Evolutionary conservation across 2,797 vertebrate species (phyloP).

Genomic region (Phoeniculus purpureus): DNA sequence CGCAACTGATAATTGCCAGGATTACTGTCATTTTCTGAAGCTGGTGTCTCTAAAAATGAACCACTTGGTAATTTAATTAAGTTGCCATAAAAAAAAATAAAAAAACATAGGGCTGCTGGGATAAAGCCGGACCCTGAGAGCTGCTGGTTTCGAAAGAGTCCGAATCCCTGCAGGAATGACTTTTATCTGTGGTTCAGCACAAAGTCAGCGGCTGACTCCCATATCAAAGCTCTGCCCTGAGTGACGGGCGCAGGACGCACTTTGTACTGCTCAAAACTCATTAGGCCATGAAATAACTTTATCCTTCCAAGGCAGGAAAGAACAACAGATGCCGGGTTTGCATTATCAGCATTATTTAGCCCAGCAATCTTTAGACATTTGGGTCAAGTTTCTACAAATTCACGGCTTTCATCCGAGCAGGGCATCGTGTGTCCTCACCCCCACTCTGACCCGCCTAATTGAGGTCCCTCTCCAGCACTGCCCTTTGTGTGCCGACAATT

Average conservation of each 20-base stretch:
- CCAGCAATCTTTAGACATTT: slow-evolving; percentile 76
- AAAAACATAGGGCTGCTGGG: background rate
- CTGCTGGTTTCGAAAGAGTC: slow-evolving; percentile 41
- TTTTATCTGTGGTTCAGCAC: slow-evolving; percentile 71
- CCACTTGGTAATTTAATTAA: slow-evolving; percentile 75
- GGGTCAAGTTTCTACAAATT: slow-evolving; percentile 82
- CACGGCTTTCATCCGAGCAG: slow-evolving; percentile 55
- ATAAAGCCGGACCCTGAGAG: slow-evolving; percentile 29
- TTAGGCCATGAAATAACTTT: slow-evolving; percentile 84
- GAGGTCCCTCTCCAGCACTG: slow-evolving; percentile 61
- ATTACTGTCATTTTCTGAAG: slow-evolving; percentile 67
- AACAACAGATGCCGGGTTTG: slow-evolving; percentile 81
- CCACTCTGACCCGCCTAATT: slow-evolving; percentile 59
- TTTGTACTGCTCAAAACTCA: slow-evolving; percentile 80
- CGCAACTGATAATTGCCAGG: slow-evolving; percentile 53
- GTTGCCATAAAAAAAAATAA: slow-evolving; percentile 25
- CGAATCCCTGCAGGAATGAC: slow-evolving; percentile 70
- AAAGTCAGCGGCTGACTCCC: slow-evolving; percentile 74
- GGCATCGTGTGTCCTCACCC: slow-evolving; percentile 69
- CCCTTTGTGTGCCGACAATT: slow-evolving; percentile 66
- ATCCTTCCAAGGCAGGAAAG: slow-evolving; percentile 76
- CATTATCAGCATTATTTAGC: slow-evolving; percentile 75
- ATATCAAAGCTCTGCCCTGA: slow-evolving; percentile 79
- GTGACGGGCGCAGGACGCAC: slow-evolving; percentile 77
- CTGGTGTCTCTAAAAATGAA: slow-evolving; percentile 63